Conservation (phyloP, 2,888 invertebrate genomes). For the Mystacides longicornis region DNA sequence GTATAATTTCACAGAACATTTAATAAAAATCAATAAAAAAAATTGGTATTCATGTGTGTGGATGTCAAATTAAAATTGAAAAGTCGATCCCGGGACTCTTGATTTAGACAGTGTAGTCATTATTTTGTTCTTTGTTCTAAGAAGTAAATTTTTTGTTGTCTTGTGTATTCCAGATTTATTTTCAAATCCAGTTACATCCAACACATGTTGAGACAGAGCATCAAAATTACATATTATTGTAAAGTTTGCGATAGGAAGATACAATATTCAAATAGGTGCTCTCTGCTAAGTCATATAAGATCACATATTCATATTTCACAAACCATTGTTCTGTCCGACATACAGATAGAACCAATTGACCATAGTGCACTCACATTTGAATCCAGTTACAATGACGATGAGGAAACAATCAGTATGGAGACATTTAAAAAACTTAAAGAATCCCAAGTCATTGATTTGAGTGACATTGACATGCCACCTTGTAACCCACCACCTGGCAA, state of each 20-base stretch:
- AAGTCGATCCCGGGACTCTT: too few species aligned
- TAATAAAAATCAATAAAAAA: neutral
- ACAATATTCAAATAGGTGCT: constrained; percentile 43
- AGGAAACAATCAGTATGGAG: neutral
- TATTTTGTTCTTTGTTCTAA: too few species aligned
- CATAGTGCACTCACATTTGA: neutral
- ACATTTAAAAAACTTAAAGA: neutral
- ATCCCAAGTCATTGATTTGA: neutral
- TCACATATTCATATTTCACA: constrained; percentile 32
- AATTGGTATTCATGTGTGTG: too few species aligned
- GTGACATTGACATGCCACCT: neutral
- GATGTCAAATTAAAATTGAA: too few species aligned
- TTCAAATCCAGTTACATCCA: constrained; percentile 38
- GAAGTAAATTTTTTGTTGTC: too few species aligned
- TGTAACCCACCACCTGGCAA: neutral
- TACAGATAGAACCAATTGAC: constrained; percentile 2
- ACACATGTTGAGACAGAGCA: constrained; percentile 41
- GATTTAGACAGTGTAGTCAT: too few species aligned
- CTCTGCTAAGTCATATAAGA: constrained; percentile 43
- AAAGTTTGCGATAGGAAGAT: constrained; percentile 36
- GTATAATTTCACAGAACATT: neutral
- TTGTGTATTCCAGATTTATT: constrained; percentile 37
- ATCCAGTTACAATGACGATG: neutral
- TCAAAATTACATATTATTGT: constrained; percentile 39
- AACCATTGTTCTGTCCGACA: constrained; percentile 6